Percentiles rank a stretch among this genome's conserved stretches.
phyloP scores from a whole-genome alignment of 2,888 invertebrate species.

The Orthonychiurus folsomi region DNA sequence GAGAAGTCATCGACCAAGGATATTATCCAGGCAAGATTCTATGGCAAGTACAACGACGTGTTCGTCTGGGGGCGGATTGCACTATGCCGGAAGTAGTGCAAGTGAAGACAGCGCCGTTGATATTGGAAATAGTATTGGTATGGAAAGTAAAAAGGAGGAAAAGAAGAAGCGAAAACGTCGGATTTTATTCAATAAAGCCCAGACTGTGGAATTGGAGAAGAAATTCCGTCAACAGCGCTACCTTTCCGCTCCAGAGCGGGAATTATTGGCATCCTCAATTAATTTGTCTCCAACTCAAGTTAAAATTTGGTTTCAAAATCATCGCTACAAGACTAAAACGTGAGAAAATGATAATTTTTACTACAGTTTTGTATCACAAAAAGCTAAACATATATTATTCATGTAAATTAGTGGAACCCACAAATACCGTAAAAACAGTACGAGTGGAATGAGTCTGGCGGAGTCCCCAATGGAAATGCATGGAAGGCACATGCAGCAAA shows the following conservation, averaged over 20 bases:
- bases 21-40: neutral
- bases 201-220: slow-evolving; percentile 90
- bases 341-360: neutral
- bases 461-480: neutral
- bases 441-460: neutral
- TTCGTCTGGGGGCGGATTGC: neutral
- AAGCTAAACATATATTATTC: no score
- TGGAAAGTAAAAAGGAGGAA: neutral
- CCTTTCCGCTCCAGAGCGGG: slow-evolving; percentile 92
- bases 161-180: slow-evolving; percentile 84
- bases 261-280: slow-evolving; percentile 90
- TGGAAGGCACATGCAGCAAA: neutral
- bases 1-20: no score
- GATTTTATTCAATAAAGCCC: slow-evolving; percentile 93
- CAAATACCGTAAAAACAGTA: neutral
- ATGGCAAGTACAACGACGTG: neutral
- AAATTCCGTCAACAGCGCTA: slow-evolving; percentile 93
- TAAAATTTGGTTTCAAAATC: slow-evolving; percentile 40
- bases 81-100: neutral
- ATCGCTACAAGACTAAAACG: slow-evolving; percentile 38
- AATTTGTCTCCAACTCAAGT: slow-evolving; percentile 93
- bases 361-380: no score
- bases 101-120: neutral
- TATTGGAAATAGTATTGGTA: neutral
- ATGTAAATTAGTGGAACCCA: neutral